These are phyloP conservation scores for Nannospalax galili DNA, from an alignment of 2,113 vertebrate genomes.

Conservation along the genomic window DNA sequence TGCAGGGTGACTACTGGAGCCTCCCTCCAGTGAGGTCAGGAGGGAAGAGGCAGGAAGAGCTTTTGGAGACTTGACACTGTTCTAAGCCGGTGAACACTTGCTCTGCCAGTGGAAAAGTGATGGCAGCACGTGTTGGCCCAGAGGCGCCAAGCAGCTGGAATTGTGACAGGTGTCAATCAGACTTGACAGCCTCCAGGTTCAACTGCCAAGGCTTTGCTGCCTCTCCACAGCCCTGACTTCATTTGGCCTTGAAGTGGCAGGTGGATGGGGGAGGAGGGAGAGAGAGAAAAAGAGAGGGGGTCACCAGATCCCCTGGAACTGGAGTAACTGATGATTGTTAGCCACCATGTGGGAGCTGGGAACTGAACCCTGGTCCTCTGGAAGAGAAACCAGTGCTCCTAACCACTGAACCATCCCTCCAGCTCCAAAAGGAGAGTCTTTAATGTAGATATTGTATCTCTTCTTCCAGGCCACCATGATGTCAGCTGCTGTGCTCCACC, in stretches of 20 bases:
- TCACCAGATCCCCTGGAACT: too few species aligned
- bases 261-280: neutral
- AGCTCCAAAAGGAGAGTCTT: neutral
- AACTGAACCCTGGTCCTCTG: too few species aligned
- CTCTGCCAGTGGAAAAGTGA: neutral
- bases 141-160: neutral
- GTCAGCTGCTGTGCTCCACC: neutral
- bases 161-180: constrained; percentile 35
- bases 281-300: too few species aligned
- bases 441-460: neutral
- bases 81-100: neutral
- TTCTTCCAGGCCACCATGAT: neutral
- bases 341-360: neutral
- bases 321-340: too few species aligned
- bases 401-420: too few species aligned
- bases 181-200: neutral
- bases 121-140: fast-evolving
- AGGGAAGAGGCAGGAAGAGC: neutral
- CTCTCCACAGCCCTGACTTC: neutral
- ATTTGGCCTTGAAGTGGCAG: neutral
- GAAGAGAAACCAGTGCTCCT: too few species aligned
- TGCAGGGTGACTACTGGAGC: fast-evolving
- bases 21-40: neutral
- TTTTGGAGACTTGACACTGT: neutral
- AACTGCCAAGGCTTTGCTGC: neutral